Conservation (phyloP, 2,797 vertebrate genomes). For the Sebastolobus alascanus region DNA sequence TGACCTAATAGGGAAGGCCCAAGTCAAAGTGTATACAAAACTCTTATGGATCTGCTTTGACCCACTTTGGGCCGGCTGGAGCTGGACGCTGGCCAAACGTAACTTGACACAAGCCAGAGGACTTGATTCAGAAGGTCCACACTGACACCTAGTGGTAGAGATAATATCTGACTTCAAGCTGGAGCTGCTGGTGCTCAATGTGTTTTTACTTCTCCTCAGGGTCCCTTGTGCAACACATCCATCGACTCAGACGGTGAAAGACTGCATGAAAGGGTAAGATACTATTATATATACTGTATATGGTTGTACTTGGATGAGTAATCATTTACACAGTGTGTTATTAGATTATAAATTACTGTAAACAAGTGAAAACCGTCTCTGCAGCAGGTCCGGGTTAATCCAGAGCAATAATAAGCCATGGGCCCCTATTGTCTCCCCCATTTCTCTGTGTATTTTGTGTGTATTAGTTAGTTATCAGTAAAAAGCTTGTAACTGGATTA, state of each 20-base stretch:
- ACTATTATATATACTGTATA: neutral
- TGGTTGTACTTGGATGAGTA: neutral
- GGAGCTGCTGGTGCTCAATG: neutral
- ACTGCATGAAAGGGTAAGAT: constrained; percentile 82
- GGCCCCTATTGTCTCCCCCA: neutral
- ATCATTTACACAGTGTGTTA: neutral
- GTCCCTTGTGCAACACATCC: constrained; percentile 71
- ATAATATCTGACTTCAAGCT: constrained; percentile 32
- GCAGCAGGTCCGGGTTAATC: neutral
- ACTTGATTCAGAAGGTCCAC: constrained; percentile 1
- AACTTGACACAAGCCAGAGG: constrained; percentile 24
- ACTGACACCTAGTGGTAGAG: constrained; percentile 77
- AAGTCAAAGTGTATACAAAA: constrained; percentile 78
- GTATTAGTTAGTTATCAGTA: neutral
- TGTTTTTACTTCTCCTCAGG: constrained; percentile 65
- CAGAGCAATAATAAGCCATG: neutral
- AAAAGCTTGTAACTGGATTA: neutral
- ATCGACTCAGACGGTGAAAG: constrained; percentile 82
- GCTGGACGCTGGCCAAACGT: constrained; percentile 63
- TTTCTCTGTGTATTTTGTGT: neutral
- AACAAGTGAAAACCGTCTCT: neutral
- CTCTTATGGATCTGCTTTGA: constrained; percentile 76
- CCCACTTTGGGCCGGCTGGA: constrained; percentile 73
- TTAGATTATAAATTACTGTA: neutral
- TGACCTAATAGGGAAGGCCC: constrained; percentile 80